These are phyloP conservation scores for Champsocephalus gunnari DNA, from an alignment of 2,797 vertebrate genomes.

Conservation along the genomic window DNA sequence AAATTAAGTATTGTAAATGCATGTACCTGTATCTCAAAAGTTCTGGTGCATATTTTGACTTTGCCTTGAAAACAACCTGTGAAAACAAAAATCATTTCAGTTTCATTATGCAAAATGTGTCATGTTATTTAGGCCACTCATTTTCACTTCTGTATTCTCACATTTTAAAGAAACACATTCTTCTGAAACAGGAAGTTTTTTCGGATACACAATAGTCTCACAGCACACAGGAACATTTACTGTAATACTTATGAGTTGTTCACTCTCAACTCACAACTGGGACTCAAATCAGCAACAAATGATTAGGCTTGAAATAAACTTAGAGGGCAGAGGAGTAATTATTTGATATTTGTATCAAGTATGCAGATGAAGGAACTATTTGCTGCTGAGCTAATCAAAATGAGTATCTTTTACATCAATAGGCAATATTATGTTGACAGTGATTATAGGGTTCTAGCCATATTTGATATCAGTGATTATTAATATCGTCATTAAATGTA, in stretches of 20 bases:
- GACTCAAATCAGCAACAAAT: constrained; percentile 45
- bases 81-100: constrained; percentile 19
- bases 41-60: constrained; percentile 95
- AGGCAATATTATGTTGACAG: constrained; percentile 6
- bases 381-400: constrained; percentile 24
- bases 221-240: not conserved
- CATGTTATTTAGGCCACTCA: not conserved
- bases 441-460: not conserved
- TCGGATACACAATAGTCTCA: not conserved
- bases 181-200: constrained; percentile 59
- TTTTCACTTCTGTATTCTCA: constrained; percentile 75
- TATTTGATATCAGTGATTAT: not conserved
- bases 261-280: not conserved
- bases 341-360: constrained; percentile 51
- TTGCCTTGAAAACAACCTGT: constrained; percentile 98
- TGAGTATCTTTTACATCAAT: constrained; percentile 14
- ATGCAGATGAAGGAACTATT: constrained; percentile 46
- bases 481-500: not conserved
- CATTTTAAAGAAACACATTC: not conserved
- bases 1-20: not conserved
- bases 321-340: constrained; percentile 25
- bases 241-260: not conserved
- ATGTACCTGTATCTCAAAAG: constrained; percentile 93
- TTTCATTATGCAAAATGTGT: constrained; percentile 41
- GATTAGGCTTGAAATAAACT: constrained; percentile 39